These are phyloP conservation scores for Aethes cnicana DNA, from an alignment of 2,888 invertebrate species.

Conservation along the genomic window DNA sequence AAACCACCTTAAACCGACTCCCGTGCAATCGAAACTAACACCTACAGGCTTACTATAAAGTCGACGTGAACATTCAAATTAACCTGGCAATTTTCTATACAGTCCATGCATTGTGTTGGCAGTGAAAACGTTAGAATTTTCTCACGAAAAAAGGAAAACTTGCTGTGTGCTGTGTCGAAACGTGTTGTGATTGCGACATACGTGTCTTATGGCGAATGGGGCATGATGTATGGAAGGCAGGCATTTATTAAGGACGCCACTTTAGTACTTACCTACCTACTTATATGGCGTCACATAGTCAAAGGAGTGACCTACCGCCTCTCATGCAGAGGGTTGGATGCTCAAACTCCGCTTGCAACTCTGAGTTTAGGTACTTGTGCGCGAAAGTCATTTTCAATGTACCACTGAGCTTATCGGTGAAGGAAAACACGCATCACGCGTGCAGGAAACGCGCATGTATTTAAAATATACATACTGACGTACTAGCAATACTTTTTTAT, in stretches of 20 bases:
- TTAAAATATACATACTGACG: no score
- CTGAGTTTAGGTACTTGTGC: no score
- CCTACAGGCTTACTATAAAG: constrained; percentile 36
- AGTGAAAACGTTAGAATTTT: constrained; percentile 71
- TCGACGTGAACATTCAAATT: constrained; percentile 34
- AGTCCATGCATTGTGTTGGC: constrained; percentile 53
- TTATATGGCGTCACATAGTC: no score
- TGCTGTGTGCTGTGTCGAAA: constrained; percentile 61
- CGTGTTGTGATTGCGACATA: constrained; percentile 64
- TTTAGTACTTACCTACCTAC: no score
- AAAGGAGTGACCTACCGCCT: no score
- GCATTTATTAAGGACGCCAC: constrained; percentile 23
- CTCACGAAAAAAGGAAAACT: constrained; percentile 80
- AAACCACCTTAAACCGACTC: constrained; percentile 31
- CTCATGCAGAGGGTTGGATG: no score
- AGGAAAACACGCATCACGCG: no score
- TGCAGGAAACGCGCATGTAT: no score
- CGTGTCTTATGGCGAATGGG: constrained; percentile 54
- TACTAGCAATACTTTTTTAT: no score
- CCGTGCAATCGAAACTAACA: constrained; percentile 31
- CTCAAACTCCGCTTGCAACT: no score
- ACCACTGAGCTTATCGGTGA: no score
- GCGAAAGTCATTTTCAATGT: no score
- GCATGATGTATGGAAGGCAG: constrained; percentile 36
- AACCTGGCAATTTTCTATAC: constrained; percentile 41